phyloP scores from a whole-genome alignment of 2,797 vertebrate genomes.

The Pseudochirops cupreus region DNA sequence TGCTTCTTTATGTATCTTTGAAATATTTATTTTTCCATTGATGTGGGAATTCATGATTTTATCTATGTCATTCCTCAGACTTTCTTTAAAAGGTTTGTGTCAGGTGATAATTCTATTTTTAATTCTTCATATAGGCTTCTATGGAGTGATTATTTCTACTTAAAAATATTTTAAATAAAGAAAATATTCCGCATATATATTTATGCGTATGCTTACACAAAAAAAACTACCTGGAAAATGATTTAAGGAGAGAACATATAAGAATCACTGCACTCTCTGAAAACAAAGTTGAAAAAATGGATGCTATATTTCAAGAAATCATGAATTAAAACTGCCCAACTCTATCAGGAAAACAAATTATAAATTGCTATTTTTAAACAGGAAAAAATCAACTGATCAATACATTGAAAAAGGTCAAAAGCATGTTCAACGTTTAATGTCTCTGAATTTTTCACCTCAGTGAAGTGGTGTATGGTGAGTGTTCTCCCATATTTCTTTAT shows the following conservation, averaged over 20 bases:
- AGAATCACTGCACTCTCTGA: too few species aligned
- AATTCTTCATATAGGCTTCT: neutral
- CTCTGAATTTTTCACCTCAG: neutral
- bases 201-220: too few species aligned
- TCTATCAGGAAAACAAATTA: neutral
- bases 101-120: neutral
- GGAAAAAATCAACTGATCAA: neutral
- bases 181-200: neutral
- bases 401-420: neutral
- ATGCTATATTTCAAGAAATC: neutral
- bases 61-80: neutral
- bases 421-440: neutral
- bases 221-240: too few species aligned
- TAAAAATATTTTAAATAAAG: neutral
- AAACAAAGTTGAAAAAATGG: neutral
- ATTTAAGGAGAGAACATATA: too few species aligned
- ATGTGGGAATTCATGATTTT: neutral
- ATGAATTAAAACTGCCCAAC: neutral
- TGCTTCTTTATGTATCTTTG: neutral
- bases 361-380: neutral
- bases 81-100: neutral
- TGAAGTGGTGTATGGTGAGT: neutral
- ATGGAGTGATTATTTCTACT: neutral
- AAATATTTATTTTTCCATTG: neutral
- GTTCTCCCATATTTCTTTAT: neutral